phyloP scores from a whole-genome alignment of 2,888 invertebrate species.

The Sinotaia quadrata region DNA sequence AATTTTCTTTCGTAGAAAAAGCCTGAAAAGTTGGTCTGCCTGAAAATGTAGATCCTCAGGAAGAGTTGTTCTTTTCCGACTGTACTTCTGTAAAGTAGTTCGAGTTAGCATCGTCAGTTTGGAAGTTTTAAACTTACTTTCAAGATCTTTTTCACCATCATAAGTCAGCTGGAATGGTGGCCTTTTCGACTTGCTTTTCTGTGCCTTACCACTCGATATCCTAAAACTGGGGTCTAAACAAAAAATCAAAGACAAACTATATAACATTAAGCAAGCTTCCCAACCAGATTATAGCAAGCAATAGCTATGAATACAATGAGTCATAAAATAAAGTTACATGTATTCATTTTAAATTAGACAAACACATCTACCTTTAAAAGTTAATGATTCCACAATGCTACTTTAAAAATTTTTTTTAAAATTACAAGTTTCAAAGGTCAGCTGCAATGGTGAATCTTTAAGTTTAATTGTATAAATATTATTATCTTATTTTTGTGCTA shows the following conservation, averaged over 20 bases:
- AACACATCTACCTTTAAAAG: too few species aligned
- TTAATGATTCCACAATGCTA: too few species aligned
- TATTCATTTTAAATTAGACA: too few species aligned
- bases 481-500: too few species aligned
- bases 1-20: constrained; percentile 58
- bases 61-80: constrained; percentile 60
- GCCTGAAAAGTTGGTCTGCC: constrained; percentile 59
- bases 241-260: neutral
- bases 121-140: constrained; percentile 51
- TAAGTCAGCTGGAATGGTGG: constrained; percentile 64
- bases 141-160: constrained; percentile 45
- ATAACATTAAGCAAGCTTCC: too few species aligned
- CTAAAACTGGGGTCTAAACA: constrained; percentile 28
- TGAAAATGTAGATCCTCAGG: constrained; percentile 69
- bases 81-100: constrained; percentile 62
- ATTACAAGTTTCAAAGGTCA: too few species aligned
- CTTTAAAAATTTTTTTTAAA: too few species aligned
- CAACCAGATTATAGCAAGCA: too few species aligned
- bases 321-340: too few species aligned
- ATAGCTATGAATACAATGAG: too few species aligned
- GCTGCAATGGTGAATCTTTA: too few species aligned
- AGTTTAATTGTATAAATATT: too few species aligned
- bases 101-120: constrained; percentile 64
- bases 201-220: constrained; percentile 22
- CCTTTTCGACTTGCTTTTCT: constrained; percentile 52